Evolutionary conservation across 2,797 vertebrate genomes (phyloP).

Genomic region (Fistularia commersonii): DNA sequence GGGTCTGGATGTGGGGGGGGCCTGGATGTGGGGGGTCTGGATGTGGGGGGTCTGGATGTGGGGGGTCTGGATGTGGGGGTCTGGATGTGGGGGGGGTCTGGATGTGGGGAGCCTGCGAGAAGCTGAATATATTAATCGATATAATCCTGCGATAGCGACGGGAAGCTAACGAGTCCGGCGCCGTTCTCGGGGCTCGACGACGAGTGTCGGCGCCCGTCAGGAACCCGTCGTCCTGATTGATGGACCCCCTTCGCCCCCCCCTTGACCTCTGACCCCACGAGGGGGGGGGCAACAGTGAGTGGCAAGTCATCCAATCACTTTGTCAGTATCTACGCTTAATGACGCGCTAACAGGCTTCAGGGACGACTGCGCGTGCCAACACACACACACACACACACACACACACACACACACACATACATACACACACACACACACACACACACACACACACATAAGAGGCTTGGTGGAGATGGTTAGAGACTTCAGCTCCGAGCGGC

Average conservation of each 20-base stretch:
- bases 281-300: slow-evolving; percentile 45
- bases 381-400: slow-evolving; percentile 1
- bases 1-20: too few species aligned
- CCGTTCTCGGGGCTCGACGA: slow-evolving; percentile 51
- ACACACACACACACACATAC: too few species aligned
- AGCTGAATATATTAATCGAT: slow-evolving; percentile 16
- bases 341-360: slow-evolving; percentile 45
- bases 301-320: slow-evolving; percentile 29
- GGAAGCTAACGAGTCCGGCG: slow-evolving; percentile 41
- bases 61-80: too few species aligned
- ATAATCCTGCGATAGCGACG: too few species aligned
- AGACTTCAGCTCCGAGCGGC: too few species aligned
- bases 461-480: too few species aligned
- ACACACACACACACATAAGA: too few species aligned
- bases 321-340: slow-evolving; percentile 54
- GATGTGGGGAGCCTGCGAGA: slow-evolving; percentile 9
- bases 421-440: too few species aligned
- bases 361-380: slow-evolving; percentile 28
- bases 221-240: slow-evolving; percentile 63
- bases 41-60: too few species aligned
- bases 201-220: slow-evolving; percentile 63
- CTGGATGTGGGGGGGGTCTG: too few species aligned
- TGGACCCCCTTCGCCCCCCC: slow-evolving; percentile 34
- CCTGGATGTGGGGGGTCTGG: too few species aligned
- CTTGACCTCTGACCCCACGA: slow-evolving; percentile 8